phyloP scores from a whole-genome alignment of 2,797 vertebrate genomes.

The Echiichthys vipera region DNA sequence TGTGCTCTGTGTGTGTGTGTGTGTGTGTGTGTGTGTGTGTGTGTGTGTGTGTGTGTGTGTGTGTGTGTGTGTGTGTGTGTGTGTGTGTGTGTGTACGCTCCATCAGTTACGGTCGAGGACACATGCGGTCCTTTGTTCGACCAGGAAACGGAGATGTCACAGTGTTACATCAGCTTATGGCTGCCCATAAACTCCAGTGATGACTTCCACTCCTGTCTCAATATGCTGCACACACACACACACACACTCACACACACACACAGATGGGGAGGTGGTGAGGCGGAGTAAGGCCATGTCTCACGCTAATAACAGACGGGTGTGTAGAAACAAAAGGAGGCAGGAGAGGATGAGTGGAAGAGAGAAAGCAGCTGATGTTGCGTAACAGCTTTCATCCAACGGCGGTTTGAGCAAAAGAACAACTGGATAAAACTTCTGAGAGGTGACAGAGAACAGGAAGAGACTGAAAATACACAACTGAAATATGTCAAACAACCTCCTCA shows the following conservation, averaged over 20 bases:
- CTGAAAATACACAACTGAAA: too few relatives aligned
- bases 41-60: conserved; percentile 26
- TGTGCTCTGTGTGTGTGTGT: too few relatives aligned
- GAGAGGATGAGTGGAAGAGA: background rate
- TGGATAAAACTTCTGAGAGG: too few relatives aligned
- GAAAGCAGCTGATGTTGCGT: conserved; percentile 11
- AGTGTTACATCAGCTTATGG: conserved; percentile 23
- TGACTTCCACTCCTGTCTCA: conserved; percentile 25
- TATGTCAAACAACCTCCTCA: too few relatives aligned
- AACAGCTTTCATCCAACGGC: background rate
- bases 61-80: conserved; percentile 22
- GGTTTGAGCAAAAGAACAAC: too few relatives aligned
- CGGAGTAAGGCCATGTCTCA: background rate
- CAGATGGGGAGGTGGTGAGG: background rate
- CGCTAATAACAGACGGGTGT: background rate
- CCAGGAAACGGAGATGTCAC: conserved; percentile 39
- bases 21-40: conserved; percentile 34
- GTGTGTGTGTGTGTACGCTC: conserved; percentile 18
- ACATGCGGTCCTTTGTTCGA: conserved; percentile 29
- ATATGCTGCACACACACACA: conserved; percentile 4
- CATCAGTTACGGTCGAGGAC: conserved; percentile 28
- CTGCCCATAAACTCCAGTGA: conserved; percentile 29
- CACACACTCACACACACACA: background rate
- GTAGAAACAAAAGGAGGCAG: background rate
- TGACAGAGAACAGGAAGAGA: too few relatives aligned